Base-by-base conservation (phyloP, 2,797 vertebrate species). In the Ctenopoma multispine region DNA sequence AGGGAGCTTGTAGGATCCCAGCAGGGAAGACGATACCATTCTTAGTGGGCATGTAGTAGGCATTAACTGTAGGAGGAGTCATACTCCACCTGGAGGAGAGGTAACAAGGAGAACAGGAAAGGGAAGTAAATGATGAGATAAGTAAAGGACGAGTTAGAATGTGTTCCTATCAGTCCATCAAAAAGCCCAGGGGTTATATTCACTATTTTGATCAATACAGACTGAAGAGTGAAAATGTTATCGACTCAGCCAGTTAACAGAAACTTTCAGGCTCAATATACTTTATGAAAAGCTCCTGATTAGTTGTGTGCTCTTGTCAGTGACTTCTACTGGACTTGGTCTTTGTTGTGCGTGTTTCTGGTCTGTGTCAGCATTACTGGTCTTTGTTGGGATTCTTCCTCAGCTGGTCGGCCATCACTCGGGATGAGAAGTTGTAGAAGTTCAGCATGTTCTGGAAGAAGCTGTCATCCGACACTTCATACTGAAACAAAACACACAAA, bases 401-500 rank as follows among this genome's bases (percentile, higher is more conserved):
- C 80, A 99, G 95, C 87, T 99, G 98, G 86, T 99, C 97, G 0
- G 97, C 96, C 97, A 97, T 98, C 86, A 99, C 96, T 69, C 96
- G 95, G 27, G 97, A 95, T 1, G 98, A 99, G 91, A 99, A 99
- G 92, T 99, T 99, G 92, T 97, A 97, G 90, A 99, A 96, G 90
- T 98, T 99, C 80, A 99, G 74, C 96, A 97, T 98, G 91, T 99
- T 99, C 92, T 97, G 96, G 92, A 99, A 99, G 92, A 99, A 99
- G 84, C 95, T 97, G 80, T 99, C 97, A 48, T 98, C 97, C 0
- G 95, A 96, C 31, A 99, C 97, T 0, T 99, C 98, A 0, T 99
- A 99, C 98, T 99, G 76, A 38, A 85, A 88, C 13, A 88, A 11
- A 70, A 5, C 23, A 15, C 5, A 23, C 1, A 64, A 46, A 51